A percentile compares a stretch with the other conserved stretches of the same genome.
Evolutionary conservation across 1,140 invertebrate genomes (phyloP).

Genomic region (Leguminivora glycinivorella): DNA sequence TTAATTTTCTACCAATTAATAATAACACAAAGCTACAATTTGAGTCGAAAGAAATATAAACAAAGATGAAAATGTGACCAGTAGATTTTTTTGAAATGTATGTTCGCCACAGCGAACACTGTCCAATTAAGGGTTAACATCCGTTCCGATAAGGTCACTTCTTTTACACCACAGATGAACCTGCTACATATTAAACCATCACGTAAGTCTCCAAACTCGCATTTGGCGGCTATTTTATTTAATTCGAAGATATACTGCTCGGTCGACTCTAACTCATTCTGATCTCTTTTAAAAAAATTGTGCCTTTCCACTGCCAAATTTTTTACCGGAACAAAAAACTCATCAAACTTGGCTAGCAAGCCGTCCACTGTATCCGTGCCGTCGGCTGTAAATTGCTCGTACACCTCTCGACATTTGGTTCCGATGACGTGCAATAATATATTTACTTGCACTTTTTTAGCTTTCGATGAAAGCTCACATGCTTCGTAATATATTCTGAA

Average conservation of each 20-base stretch:
- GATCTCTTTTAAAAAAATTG: conserved; percentile 39
- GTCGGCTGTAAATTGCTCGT: conserved; percentile 36
- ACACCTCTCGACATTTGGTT: conserved; percentile 36
- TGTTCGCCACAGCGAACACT: no score
- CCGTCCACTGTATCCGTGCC: conserved; percentile 17
- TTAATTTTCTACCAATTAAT: no score
- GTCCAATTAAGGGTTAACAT: no score
- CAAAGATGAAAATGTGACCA: no score
- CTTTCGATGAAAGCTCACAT: conserved; percentile 33
- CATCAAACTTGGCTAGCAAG: conserved; percentile 35
- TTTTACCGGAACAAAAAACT: conserved; percentile 38
- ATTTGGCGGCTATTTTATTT: conserved; percentile 37
- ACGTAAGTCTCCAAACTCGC: conserved; percentile 35
- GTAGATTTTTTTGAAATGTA: no score
- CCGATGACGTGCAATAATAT: conserved; percentile 32
- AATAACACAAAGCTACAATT: no score
- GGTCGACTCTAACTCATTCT: conserved; percentile 34
- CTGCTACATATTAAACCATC: conserved; percentile 37
- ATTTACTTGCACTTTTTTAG: conserved; percentile 32
- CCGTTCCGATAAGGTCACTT: conserved; percentile 16
- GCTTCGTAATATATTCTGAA: conserved; percentile 39
- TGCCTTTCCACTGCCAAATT: conserved; percentile 41
- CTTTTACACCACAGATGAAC: conserved; percentile 33
- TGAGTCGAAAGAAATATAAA: no score
- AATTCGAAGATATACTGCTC: conserved; percentile 38